These are phyloP conservation scores for Holothuria scabra DNA, from an alignment of 53 echinoderm and acorn worm genomes.

Conservation along the genomic window DNA sequence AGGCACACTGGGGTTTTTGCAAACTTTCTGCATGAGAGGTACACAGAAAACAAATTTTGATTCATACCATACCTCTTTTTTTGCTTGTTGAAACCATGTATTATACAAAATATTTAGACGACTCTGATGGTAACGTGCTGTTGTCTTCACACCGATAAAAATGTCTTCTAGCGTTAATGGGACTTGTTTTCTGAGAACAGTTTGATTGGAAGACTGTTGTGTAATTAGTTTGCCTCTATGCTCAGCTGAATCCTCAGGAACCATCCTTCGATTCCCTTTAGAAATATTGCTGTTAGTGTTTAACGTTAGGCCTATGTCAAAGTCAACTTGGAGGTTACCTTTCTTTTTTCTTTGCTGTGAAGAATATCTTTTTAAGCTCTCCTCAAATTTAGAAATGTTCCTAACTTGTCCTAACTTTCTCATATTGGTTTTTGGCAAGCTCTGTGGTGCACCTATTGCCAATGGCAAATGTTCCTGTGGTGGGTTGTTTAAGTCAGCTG, in stretches of 20 bases:
- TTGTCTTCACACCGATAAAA: conserved; percentile 95
- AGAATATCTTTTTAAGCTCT: neutral
- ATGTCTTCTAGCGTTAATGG: conserved; percentile 59
- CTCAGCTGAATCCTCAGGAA: no score
- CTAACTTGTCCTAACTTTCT: conserved; percentile 33
- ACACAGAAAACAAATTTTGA: no score
- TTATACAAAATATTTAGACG: conserved; percentile 71
- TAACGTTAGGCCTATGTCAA: no score
- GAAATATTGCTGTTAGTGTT: no score
- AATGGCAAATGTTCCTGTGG: no score
- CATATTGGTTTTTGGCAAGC: conserved; percentile 41
- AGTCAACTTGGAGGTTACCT: no score
- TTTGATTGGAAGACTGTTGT: neutral
- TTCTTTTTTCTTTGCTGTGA: neutral
- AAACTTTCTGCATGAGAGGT: no score
- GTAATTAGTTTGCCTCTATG: no score
- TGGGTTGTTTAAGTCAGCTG: neutral
- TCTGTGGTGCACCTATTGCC: neutral
- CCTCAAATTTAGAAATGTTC: conserved; percentile 30
- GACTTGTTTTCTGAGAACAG: neutral
- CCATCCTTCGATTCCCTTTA: no score
- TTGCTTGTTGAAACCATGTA: conserved; percentile 76
- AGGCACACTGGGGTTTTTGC: no score
- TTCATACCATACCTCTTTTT: conserved; percentile 78
- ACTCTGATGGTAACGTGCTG: conserved; percentile 67